Evolutionary conservation across 1,140 invertebrate genomes (phyloP).

Genomic region (Limonius californicus): DNA sequence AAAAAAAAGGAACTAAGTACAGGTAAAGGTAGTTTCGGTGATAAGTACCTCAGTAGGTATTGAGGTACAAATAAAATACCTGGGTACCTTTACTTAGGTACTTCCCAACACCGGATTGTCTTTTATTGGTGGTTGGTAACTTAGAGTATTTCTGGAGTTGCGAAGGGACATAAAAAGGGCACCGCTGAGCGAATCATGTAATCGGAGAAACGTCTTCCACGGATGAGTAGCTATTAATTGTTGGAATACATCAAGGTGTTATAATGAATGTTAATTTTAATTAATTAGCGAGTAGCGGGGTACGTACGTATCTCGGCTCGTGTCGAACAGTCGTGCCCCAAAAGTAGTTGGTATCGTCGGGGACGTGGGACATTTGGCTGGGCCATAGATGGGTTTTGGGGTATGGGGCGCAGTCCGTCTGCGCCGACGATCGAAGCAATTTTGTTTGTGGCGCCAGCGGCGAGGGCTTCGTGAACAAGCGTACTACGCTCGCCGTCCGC

Average conservation of each 20-base stretch:
- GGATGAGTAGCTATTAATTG: too few species aligned
- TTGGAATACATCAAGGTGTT: background rate
- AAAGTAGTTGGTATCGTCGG: background rate
- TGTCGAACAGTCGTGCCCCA: background rate
- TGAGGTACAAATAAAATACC: too few species aligned
- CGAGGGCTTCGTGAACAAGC: slow-evolving; percentile 6
- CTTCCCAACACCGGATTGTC: too few species aligned
- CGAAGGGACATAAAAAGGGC: too few species aligned
- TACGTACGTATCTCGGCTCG: background rate
- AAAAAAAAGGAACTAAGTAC: too few species aligned
- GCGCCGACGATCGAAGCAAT: slow-evolving; percentile 15
- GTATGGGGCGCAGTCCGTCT: background rate
- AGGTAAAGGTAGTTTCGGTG: too few species aligned
- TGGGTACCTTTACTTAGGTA: too few species aligned
- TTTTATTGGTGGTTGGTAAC: too few species aligned
- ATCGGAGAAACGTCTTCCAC: too few species aligned
- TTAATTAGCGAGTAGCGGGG: background rate
- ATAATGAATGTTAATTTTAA: background rate
- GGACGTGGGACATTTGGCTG: background rate
- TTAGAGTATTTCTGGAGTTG: too few species aligned
- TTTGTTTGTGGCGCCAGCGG: slow-evolving; percentile 16
- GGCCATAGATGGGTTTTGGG: background rate
- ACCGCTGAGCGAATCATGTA: too few species aligned
- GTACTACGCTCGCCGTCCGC: background rate
- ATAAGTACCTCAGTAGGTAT: too few species aligned